phyloP scores from a whole-genome alignment of 2,888 invertebrate species.

The Apodemia zela region DNA sequence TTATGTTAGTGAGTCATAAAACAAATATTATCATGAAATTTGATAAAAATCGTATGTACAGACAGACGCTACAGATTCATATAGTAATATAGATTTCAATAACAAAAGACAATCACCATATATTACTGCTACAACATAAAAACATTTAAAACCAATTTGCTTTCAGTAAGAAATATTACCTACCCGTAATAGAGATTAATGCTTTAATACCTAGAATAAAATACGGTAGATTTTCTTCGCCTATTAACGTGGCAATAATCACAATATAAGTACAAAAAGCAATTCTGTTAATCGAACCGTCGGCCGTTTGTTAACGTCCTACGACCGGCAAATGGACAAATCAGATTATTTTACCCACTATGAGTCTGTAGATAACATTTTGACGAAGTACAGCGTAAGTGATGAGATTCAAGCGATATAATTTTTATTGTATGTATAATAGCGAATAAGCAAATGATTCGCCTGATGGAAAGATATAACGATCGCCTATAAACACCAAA shows the following conservation, averaged over 20 bases:
- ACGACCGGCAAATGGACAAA: slow-evolving; percentile 76
- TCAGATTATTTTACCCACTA: slow-evolving; percentile 79
- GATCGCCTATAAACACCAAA: too few species aligned
- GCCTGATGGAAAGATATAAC: too few species aligned
- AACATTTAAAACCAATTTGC: slow-evolving; percentile 18
- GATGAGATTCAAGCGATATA: slow-evolving; percentile 30
- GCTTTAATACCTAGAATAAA: slow-evolving; percentile 30
- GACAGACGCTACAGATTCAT: too few species aligned
- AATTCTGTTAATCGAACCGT: slow-evolving; percentile 72
- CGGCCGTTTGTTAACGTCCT: slow-evolving; percentile 61
- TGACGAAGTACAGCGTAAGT: slow-evolving; percentile 35
- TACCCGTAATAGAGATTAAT: slow-evolving; percentile 31
- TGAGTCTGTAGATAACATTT: slow-evolving; percentile 70
- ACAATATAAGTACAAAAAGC: slow-evolving; percentile 60
- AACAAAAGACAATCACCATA: slow-evolving; percentile 12
- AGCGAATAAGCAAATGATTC: too few species aligned
- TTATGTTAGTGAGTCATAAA: too few species aligned
- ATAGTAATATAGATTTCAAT: not conserved
- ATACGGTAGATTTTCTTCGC: slow-evolving; percentile 33
- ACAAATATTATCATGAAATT: too few species aligned
- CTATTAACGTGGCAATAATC: slow-evolving; percentile 46
- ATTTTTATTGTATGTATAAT: too few species aligned
- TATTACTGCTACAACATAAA: slow-evolving; percentile 12
- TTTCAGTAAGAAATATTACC: slow-evolving; percentile 22
- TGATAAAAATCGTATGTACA: too few species aligned